These are phyloP conservation scores for Autographa gamma DNA, from an alignment of 2,888 invertebrate genomes.

Conservation along the genomic window DNA sequence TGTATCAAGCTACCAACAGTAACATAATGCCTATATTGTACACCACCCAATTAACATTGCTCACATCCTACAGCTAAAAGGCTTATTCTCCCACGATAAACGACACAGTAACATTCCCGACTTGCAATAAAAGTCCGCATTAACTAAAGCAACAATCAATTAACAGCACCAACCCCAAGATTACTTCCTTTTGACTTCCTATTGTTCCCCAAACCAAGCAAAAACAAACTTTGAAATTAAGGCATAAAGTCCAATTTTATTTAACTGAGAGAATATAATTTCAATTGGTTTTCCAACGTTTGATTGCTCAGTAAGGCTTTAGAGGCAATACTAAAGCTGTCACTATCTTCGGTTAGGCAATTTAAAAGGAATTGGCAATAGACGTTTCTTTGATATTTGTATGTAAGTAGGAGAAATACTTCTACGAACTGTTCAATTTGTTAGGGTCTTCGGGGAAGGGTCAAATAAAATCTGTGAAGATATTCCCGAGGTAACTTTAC, in stretches of 20 bases:
- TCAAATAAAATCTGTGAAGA: background rate
- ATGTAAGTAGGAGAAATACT: background rate
- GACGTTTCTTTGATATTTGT: conserved; percentile 8
- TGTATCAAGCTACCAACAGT: background rate
- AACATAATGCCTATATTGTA: background rate
- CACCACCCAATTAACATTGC: background rate
- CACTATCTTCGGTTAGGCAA: conserved; percentile 24
- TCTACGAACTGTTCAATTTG: conserved; percentile 11
- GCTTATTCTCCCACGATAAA: conserved; percentile 50
- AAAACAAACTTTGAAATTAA: conserved; percentile 6
- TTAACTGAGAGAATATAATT: conserved; percentile 15
- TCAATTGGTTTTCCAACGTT: conserved; percentile 46
- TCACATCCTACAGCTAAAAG: conserved; percentile 22
- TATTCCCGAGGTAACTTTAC: background rate
- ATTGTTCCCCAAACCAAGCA: conserved; percentile 7
- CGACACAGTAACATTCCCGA: conserved; percentile 40
- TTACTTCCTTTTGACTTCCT: conserved; percentile 59
- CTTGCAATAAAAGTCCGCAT: conserved; percentile 66
- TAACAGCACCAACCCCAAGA: conserved; percentile 65
- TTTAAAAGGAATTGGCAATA: conserved; percentile 26
- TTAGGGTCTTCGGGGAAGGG: background rate
- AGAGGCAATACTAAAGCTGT: conserved; percentile 40
- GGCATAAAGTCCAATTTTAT: conserved; percentile 38
- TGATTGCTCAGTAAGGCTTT: conserved; percentile 43
- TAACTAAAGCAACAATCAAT: conserved; percentile 75